Base-by-base conservation (phyloP, 2,797 vertebrate species). In the Anisognathus igniventris region DNA sequence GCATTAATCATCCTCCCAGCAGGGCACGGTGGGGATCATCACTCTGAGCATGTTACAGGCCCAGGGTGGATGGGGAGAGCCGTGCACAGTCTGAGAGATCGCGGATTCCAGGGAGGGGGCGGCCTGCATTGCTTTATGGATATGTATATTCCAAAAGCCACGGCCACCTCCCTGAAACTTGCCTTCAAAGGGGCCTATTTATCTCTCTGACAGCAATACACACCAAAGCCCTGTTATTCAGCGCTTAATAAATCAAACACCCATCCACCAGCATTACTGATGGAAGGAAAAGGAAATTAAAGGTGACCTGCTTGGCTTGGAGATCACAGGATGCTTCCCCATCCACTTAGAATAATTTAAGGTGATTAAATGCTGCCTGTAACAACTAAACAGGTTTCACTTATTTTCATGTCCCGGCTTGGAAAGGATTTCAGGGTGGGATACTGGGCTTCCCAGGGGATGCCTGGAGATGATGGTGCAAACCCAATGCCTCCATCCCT, bases 201-300 rank as follows among this genome's bases (percentile, higher is more conserved):
- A 79, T 95, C 79, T 85, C 81, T 50, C 84, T 90, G 96, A 90
- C 77, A 90, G 93, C 86, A 82, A 25, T 20, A 35, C 81, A 81
- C 50, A 78, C 4, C 14, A 81, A 93, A 88, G 85, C n/a, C 65
- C 58, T 70, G 39, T 91, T 93, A 96, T 83, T 91, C 75, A 42
- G 72, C 0, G 7, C 58, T 85, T 94, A 91, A 97, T 97, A 96
- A 96, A 96, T 95, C 96, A 96, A 91, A 82, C 76, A 62, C 66
- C 47, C 9, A 7, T 74, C 67, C 8, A 4, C 83, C 56, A 61
- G 62, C 28, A 31, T 56, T 68, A 88, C 0, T 92, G 79, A 91
- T 86, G 89, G 92, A 82, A 88, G 83, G 67, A 75, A 92, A 94
- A 95, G 93, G 92, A 94, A 95, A 97, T 95, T 84, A 94, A 88